These are phyloP conservation scores for Sinella curviseta DNA, from an alignment of 1,140 invertebrate species.

Conservation along the genomic window DNA sequence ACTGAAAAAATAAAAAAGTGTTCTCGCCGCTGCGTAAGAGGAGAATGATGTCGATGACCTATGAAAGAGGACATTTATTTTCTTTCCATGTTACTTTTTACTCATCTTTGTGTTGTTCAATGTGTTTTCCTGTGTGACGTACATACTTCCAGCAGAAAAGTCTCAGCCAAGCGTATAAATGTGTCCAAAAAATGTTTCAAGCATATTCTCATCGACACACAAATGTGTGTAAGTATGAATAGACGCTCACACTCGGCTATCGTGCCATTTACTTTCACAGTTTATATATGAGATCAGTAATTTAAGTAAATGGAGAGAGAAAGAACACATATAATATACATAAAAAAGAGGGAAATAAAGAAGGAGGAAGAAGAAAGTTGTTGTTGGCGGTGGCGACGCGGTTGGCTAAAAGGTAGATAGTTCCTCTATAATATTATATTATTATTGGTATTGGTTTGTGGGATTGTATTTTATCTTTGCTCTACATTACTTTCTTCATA, in stretches of 20 bases:
- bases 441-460: constrained; percentile 17
- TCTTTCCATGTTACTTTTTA: background rate
- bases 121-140: background rate
- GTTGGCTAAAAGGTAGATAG: constrained; percentile 13
- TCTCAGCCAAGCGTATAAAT: background rate
- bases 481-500: constrained; percentile 8
- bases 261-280: no score
- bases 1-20: no score
- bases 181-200: background rate
- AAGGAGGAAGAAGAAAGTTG: no score
- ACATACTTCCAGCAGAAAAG: background rate
- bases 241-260: no score
- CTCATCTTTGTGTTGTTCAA: background rate
- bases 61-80: background rate
- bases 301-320: no score
- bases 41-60: background rate
- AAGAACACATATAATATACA: no score
- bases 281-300: no score
- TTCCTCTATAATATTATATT: no score
- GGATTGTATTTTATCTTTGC: background rate
- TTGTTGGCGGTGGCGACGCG: no score
- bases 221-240: background rate
- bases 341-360: no score
- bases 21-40: background rate
- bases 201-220: background rate